Evolutionary conservation across 2,888 invertebrate genomes (phyloP).

Genomic region (Troilus luridus): DNA sequence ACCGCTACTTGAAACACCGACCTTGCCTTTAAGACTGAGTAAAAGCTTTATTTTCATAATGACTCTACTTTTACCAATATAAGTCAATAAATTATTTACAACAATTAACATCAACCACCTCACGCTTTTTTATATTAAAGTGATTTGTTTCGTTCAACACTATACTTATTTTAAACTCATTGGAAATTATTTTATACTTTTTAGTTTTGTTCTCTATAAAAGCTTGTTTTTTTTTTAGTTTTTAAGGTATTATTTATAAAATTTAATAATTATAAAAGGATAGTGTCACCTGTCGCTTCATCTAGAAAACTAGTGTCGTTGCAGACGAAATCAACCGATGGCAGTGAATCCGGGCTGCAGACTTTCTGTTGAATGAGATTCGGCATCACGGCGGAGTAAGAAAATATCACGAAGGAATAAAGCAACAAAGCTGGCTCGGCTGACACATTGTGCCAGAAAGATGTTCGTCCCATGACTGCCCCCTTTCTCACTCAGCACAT

Average conservation of each 20-base stretch:
- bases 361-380: conserved; percentile 11
- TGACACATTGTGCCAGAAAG: background rate
- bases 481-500: background rate
- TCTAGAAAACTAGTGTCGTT: background rate
- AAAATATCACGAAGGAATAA: background rate
- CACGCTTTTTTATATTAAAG: no score
- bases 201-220: no score
- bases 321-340: background rate
- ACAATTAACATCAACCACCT: no score
- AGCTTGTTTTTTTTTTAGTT: no score
- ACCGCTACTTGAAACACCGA: background rate
- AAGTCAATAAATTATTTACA: no score
- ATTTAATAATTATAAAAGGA: background rate
- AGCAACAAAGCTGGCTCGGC: background rate
- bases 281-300: background rate
- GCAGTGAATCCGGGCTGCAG: background rate
- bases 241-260: background rate
- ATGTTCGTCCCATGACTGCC: background rate
- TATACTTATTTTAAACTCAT: no score
- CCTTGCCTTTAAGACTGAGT: background rate
- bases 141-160: no score
- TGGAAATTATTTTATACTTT: no score
- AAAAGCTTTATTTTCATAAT: background rate
- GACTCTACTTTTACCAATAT: no score
- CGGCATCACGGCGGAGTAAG: background rate